These are phyloP conservation scores for Microplitis mediator DNA, from an alignment of 1,140 invertebrate genomes.

Conservation along the genomic window DNA sequence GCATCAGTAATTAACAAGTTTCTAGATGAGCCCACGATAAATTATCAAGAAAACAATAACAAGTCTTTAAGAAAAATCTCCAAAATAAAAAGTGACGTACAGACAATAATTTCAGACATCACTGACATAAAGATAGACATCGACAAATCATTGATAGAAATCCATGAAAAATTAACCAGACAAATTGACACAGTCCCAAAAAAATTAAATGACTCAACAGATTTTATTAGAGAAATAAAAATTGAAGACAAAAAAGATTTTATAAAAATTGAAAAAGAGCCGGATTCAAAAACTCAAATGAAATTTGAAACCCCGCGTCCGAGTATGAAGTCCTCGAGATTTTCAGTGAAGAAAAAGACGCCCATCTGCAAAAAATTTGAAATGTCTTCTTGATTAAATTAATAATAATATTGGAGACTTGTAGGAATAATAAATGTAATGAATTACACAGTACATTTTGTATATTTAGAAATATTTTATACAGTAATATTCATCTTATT, in stretches of 20 bases:
- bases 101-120: no score
- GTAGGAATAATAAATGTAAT: neutral
- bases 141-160: no score
- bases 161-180: no score
- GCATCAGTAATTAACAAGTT: no score
- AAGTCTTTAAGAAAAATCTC: no score
- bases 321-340: neutral
- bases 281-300: neutral
- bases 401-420: neutral
- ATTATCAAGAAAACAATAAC: no score
- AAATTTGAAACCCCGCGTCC: neutral
- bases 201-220: neutral
- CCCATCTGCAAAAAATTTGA: neutral
- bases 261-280: neutral
- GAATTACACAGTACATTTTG: slow-evolving; percentile 42
- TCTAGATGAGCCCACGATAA: no score
- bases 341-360: neutral
- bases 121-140: no score
- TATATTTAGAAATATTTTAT: slow-evolving; percentile 59
- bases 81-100: no score
- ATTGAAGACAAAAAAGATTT: neutral
- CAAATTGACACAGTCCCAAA: no score
- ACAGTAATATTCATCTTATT: slow-evolving; percentile 45
- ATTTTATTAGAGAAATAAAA: neutral
- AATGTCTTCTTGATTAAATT: neutral